These are phyloP conservation scores for Muscicapa adusta DNA, from an alignment of 2,113 vertebrate genomes.

Conservation along the genomic window DNA sequence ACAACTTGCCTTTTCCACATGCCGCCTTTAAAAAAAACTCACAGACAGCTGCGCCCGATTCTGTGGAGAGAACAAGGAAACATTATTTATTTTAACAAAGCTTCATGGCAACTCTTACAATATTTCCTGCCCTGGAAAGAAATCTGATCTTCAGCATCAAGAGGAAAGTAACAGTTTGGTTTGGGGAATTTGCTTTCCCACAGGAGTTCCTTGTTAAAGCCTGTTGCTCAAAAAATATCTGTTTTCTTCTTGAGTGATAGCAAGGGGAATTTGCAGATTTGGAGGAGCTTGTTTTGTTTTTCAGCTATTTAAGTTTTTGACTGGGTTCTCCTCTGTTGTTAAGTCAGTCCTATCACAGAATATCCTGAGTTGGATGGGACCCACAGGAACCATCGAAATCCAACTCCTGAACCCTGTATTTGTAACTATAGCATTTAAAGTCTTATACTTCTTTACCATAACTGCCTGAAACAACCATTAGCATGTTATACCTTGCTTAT, in stretches of 20 bases:
- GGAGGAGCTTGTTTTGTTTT: neutral
- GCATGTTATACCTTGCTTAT: neutral
- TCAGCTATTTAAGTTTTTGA: neutral
- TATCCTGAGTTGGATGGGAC: neutral
- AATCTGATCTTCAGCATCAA: neutral
- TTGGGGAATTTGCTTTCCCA: neutral
- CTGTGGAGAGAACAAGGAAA: constrained; percentile 69
- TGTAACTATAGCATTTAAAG: neutral
- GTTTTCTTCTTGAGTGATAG: neutral
- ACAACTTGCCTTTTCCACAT: constrained; percentile 88
- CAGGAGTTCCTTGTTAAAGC: neutral
- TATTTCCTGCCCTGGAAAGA: neutral
- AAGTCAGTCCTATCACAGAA: neutral
- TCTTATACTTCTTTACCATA: neutral
- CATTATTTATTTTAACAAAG: neutral
- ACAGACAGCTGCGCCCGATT: constrained; percentile 95
- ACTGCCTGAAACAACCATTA: neutral
- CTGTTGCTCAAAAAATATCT: neutral
- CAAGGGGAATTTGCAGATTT: neutral
- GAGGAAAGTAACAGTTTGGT: accelerated
- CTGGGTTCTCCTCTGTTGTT: neutral
- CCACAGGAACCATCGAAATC: accelerated
- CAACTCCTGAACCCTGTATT: neutral
- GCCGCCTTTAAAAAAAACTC: constrained; percentile 95
- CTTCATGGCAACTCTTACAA: accelerated